Conservation (phyloP, 2,888 invertebrate species). For the Brachypalpus laphriformis region DNA sequence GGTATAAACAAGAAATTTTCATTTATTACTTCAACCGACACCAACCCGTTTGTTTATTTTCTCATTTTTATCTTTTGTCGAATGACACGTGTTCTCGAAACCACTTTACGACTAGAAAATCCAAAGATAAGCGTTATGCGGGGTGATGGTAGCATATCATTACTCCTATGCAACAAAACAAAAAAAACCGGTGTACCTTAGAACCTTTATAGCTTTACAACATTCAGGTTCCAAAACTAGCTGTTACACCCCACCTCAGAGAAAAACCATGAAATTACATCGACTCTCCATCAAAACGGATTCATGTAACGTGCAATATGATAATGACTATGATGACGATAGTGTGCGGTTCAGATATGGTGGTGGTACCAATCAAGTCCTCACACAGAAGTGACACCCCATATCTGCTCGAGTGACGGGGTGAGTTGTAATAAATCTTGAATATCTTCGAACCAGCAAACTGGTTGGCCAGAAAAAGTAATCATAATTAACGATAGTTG, state of each 20-base stretch:
- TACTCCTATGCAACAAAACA: conserved; percentile 8
- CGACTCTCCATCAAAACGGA: conserved; percentile 20
- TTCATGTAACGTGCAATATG: conserved; percentile 63
- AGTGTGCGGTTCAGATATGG: conserved; percentile 17
- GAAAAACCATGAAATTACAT: conserved; percentile 64
- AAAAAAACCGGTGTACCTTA: background rate
- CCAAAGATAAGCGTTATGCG: conserved; percentile 56
- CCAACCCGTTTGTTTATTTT: conserved; percentile 70
- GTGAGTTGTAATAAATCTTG: conserved; percentile 64
- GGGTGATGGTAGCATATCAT: conserved; percentile 32
- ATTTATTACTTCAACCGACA: conserved; percentile 23
- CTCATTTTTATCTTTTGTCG: conserved; percentile 54
- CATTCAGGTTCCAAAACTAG: conserved; percentile 46
- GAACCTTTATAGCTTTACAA: conserved; percentile 36
- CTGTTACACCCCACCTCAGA: conserved; percentile 31
- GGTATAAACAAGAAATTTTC: background rate
- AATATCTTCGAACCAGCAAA: conserved; percentile 39
- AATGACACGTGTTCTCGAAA: conserved; percentile 65
- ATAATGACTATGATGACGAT: conserved; percentile 65
- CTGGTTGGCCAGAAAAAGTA: conserved; percentile 54
- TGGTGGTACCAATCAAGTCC: conserved; percentile 68
- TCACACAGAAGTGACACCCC: conserved; percentile 60
- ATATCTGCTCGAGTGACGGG: conserved; percentile 50
- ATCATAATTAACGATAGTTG: conserved; percentile 73
- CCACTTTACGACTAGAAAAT: conserved; percentile 59